Percentiles rank a stretch among this genome's conserved stretches.
These are phyloP conservation scores for Tenthredo notha DNA, from an alignment of 2,888 invertebrate genomes.

Conservation along the genomic window DNA sequence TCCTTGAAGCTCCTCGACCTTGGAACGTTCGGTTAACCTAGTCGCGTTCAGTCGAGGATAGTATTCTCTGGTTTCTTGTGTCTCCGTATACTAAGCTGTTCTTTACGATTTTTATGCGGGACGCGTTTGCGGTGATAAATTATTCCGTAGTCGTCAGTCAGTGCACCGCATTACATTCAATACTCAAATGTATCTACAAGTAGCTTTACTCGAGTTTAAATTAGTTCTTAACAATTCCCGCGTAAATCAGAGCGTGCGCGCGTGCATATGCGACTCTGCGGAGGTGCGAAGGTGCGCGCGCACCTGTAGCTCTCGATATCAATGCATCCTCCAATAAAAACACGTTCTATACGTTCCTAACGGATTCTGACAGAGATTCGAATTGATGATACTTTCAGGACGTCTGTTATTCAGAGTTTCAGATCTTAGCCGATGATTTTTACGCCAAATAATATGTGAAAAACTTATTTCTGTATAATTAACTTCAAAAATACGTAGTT, in stretches of 20 bases:
- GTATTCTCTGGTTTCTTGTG: neutral
- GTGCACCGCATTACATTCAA: neutral
- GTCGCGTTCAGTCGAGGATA: neutral
- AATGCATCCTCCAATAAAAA: neutral
- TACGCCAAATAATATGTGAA: neutral
- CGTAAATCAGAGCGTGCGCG: neutral
- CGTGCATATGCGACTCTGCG: neutral
- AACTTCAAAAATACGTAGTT: neutral
- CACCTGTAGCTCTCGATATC: neutral
- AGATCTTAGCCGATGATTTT: neutral
- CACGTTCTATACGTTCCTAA: neutral
- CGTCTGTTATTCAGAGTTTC: neutral
- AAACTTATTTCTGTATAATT: neutral
- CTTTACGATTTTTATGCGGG: neutral
- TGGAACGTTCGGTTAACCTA: slow-evolving; percentile 25
- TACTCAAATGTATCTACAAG: neutral
- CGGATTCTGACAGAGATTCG: neutral
- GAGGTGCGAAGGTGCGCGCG: neutral
- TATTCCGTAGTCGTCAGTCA: neutral
- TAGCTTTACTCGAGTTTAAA: neutral
- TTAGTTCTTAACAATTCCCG: neutral
- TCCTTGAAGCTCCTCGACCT: slow-evolving; percentile 31
- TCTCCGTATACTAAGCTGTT: neutral
- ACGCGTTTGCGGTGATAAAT: neutral
- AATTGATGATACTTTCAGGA: neutral